phyloP scores from a whole-genome alignment of 2,113 vertebrate genomes.

The Campylorhamphus procurvoides region DNA sequence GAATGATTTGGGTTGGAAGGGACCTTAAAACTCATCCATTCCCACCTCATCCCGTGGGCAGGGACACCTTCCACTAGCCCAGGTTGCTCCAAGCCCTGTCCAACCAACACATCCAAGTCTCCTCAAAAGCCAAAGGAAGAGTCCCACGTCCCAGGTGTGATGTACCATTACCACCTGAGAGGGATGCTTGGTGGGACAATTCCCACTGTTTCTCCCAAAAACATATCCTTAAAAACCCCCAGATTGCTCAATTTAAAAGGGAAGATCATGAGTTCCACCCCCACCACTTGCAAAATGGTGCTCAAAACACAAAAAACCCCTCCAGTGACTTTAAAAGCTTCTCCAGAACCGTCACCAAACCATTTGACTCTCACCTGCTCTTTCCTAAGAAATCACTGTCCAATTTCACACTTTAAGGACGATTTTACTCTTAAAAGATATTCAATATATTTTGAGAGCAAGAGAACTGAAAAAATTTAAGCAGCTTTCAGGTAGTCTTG shows the following conservation, averaged over 20 bases:
- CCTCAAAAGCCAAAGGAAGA: neutral
- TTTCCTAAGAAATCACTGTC: neutral
- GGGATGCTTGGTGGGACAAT: neutral
- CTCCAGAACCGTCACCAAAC: neutral
- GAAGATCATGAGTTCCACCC: neutral
- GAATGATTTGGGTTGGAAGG: neutral
- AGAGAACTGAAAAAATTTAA: neutral
- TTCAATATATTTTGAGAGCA: neutral
- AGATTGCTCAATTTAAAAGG: neutral
- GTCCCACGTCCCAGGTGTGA: neutral
- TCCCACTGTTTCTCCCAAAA: neutral
- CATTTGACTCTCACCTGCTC: neutral
- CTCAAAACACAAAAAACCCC: neutral
- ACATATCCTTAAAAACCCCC: neutral
- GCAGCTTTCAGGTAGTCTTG: neutral
- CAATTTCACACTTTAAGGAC: neutral
- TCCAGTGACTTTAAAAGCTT: neutral
- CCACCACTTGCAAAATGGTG: neutral
- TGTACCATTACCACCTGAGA: neutral
- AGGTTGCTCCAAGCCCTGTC: neutral
- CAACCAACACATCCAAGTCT: neutral
- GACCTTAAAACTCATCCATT: neutral
- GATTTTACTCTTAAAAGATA: neutral
- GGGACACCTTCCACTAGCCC: neutral
- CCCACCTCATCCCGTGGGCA: neutral